Evolutionary conservation across 2,888 invertebrate species (phyloP), one percentile per base, ranked within the genome.

Genomic region (Exocentrus adspersus): DNA sequence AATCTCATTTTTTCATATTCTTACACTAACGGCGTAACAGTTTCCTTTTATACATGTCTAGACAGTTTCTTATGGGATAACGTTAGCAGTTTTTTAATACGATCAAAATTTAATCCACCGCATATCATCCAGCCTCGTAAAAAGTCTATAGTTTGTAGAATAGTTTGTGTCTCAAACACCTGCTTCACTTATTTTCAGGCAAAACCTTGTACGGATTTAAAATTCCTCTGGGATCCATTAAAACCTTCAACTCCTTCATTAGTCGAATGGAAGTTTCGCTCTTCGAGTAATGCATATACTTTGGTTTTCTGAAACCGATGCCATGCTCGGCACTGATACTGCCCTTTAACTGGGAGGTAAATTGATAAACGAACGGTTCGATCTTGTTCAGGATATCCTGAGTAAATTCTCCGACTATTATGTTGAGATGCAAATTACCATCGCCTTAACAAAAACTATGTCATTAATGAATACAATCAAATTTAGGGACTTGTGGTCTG

Each of bases 251-350:
- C 50, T 90, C 85, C 56, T 87, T 87, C 96, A 98, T 98, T 54
- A 95, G 84, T 4, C 84, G 80, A 30, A 97, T 87, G 1, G 94
- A 92, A 14, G 89, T 86, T 14, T 84, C 72, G 54, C 90, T 88
- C 83, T 96, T 95, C 57, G 94, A 93, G 81, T 91, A 93, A 71
- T 90, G 89, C 57, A 97, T 87, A 82, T 90, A 95, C 73, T 93
- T 87, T 1, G 90, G 88, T 79, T 97, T 96, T 64, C 91, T 88
- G 78, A 95, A 93, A 0, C 98, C 99, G 30, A 99, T 89, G 0
- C 99, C 99, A 81, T 99, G 99, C 82, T 99, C 99, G 0, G 98
- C 98, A 79, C 97, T 97, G 1, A 94, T 86, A 74, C 98, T 98
- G 1, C 98, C 98, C 20, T 87, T 88, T 42, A 92, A 81, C 70